These are phyloP conservation scores for Seriola dumerili DNA, from an alignment of 2,113 vertebrate species.

Conservation along the genomic window DNA sequence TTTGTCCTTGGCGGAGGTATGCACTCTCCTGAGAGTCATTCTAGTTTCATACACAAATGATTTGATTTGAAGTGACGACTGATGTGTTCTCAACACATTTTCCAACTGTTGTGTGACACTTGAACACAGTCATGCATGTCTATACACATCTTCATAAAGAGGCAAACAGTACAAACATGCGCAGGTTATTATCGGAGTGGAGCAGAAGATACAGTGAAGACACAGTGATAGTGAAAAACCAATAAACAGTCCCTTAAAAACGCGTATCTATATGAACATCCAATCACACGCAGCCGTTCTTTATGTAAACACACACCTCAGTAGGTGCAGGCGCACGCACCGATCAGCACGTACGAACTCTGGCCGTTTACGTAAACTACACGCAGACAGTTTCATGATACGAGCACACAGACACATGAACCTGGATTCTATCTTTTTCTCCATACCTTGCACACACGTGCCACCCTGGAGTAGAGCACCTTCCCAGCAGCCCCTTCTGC, in stretches of 20 bases:
- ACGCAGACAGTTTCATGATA: constrained; percentile 42
- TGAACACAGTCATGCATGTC: not conserved
- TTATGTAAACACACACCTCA: constrained; percentile 41
- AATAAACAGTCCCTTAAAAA: constrained; percentile 43
- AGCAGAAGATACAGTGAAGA: constrained; percentile 13
- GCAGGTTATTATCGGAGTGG: constrained; percentile 4
- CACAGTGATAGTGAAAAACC: constrained; percentile 17
- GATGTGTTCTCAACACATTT: not conserved
- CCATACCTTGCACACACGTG: constrained; percentile 87
- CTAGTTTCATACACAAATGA: not conserved
- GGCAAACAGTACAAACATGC: constrained; percentile 2
- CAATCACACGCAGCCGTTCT: constrained; percentile 42
- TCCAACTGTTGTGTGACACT: too few species aligned
- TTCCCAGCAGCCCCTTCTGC: constrained; percentile 85
- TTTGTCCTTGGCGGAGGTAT: too few species aligned
- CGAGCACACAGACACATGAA: constrained; percentile 38
- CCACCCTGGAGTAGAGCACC: constrained; percentile 87
- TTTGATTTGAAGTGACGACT: too few species aligned
- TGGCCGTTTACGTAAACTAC: constrained; percentile 48
- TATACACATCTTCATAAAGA: constrained; percentile 4
- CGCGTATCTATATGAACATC: constrained; percentile 21
- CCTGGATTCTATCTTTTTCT: constrained; percentile 15
- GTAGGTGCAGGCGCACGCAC: constrained; percentile 7
- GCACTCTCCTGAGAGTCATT: too few species aligned
- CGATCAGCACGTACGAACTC: constrained; percentile 11